Conservation (phyloP, 2,888 invertebrate genomes). For the Bedellia somnulentella region DNA sequence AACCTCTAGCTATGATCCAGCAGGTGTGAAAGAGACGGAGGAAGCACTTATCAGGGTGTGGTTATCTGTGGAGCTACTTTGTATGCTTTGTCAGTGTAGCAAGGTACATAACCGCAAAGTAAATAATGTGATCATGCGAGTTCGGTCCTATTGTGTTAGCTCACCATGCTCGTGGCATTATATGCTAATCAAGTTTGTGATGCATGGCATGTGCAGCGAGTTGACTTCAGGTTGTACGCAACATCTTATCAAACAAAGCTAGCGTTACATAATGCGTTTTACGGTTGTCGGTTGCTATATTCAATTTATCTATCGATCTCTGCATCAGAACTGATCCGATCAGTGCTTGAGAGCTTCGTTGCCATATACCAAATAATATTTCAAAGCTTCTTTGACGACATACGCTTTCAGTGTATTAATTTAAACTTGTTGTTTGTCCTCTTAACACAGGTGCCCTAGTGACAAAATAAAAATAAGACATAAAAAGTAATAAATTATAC, state of each 20-base stretch:
- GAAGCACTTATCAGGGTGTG: conserved; percentile 37
- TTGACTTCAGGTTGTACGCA: conserved; percentile 13
- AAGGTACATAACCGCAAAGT: no score
- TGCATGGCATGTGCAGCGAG: conserved; percentile 20
- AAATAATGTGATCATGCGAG: conserved; percentile 4
- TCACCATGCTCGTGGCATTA: conserved; percentile 30
- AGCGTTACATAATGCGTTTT: conserved; percentile 1
- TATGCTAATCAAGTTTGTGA: conserved; percentile 38
- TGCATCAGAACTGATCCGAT: no score
- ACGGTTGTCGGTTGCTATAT: no score
- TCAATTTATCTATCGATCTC: no score
- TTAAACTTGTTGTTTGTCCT: no score
- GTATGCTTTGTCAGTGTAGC: conserved; percentile 32
- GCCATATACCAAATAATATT: no score
- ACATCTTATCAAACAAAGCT: conserved; percentile 7
- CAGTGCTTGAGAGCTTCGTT: no score
- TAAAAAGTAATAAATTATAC: no score
- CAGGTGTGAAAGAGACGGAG: conserved; percentile 28
- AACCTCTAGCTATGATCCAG: conserved; percentile 11
- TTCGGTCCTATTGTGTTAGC: conserved; percentile 12
- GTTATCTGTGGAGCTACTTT: conserved; percentile 35
- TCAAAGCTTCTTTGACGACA: no score
- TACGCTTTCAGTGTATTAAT: no score
- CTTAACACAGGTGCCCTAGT: no score
- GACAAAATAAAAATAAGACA: no score